Conservation (phyloP, 2,888 invertebrate species). For the Nephrotoma appendiculata region DNA sequence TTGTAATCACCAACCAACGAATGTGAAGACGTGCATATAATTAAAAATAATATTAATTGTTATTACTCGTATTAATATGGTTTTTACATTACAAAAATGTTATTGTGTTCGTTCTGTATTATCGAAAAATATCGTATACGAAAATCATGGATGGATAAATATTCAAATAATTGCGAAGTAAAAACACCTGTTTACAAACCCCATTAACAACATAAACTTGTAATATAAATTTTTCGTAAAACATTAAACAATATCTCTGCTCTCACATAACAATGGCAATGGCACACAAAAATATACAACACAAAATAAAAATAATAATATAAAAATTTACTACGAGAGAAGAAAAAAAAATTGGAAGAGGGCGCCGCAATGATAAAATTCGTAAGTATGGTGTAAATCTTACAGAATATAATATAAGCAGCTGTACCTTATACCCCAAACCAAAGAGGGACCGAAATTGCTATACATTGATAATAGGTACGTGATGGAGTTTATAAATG, state of each 20-base stretch:
- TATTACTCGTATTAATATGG: not conserved
- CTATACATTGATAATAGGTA: constrained; percentile 3
- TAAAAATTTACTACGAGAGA: not conserved
- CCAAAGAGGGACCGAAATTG: constrained; percentile 1
- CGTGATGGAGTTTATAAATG: constrained; percentile 6
- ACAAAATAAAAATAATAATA: not conserved
- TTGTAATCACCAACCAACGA: not conserved
- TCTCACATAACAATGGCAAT: not conserved
- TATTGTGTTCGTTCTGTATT: not conserved
- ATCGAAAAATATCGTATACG: not conserved
- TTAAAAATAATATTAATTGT: not conserved
- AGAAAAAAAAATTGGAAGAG: not conserved
- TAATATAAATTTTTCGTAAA: not conserved
- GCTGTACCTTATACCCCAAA: not conserved
- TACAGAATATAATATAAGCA: not conserved
- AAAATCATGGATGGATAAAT: not conserved
- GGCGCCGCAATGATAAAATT: not conserved
- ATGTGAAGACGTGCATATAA: not conserved
- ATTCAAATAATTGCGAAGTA: not conserved
- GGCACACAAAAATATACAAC: not conserved
- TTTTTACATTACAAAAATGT: not conserved
- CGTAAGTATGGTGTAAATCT: not conserved
- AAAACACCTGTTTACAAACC: constrained; percentile 2
- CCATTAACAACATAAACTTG: not conserved
- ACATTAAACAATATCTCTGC: constrained; percentile 2